Conservation (phyloP, 2,113 vertebrate genomes). For the Strigops habroptila region DNA sequence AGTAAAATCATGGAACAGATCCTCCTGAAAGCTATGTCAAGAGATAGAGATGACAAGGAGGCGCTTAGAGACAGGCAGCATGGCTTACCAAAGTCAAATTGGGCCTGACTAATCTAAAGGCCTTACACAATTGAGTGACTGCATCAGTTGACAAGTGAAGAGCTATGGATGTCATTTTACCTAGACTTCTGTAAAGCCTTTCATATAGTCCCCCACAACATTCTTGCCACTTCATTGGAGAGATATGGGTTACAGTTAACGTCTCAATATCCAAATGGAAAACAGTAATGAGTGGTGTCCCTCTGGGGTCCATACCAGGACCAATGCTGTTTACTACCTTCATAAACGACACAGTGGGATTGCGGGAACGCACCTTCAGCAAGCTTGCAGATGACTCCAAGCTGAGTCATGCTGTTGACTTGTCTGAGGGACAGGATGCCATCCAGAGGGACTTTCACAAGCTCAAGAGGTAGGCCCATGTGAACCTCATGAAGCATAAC, state of each 20-base stretch:
- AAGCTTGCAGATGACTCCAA: not conserved
- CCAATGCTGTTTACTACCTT: not conserved
- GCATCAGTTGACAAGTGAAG: not conserved
- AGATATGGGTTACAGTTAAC: not conserved
- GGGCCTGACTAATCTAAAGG: not conserved
- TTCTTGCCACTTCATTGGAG: not conserved
- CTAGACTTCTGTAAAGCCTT: not conserved
- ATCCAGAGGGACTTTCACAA: accelerated
- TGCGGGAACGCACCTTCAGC: not conserved
- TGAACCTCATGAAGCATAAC: not conserved
- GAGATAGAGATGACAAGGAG: not conserved
- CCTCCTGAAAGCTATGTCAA: not conserved
- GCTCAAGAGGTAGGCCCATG: not conserved
- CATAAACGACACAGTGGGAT: not conserved
- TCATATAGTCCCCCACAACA: not conserved
- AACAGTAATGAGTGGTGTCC: accelerated
- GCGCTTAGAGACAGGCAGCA: not conserved
- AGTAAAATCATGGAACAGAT: not conserved
- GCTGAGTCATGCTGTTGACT: not conserved
- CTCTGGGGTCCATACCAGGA: not conserved
- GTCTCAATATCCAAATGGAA: not conserved
- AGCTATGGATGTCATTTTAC: not conserved
- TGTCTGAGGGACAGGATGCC: not conserved
- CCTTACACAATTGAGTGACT: not conserved
- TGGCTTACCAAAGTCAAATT: not conserved